These are phyloP conservation scores for Stichopus chloronotus DNA, from an alignment of 35 echinoderm and acorn worm species.

Conservation along the genomic window DNA sequence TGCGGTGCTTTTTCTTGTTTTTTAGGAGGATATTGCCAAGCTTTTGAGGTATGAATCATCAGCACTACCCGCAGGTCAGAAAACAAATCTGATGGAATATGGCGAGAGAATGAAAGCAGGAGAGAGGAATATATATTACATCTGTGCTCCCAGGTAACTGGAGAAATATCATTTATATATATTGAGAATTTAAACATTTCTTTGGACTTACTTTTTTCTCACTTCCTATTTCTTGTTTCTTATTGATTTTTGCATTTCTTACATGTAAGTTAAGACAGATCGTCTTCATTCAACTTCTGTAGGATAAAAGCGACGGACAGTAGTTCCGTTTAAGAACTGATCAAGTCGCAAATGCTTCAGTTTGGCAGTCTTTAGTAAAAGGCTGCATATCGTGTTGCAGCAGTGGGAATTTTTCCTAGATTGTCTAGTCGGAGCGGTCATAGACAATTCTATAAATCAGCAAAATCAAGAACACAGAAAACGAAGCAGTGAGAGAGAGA, in stretches of 20 bases:
- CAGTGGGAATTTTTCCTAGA: too few species aligned
- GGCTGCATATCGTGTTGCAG: too few species aligned
- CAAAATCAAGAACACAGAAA: too few species aligned
- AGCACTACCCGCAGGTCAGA: constrained; percentile 67
- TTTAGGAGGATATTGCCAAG: constrained; percentile 95
- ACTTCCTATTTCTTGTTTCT: neutral
- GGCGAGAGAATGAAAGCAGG: constrained; percentile 83
- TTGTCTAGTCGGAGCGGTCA: too few species aligned
- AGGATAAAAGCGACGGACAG: too few species aligned
- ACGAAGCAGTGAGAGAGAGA: too few species aligned
- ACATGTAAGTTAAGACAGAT: too few species aligned
- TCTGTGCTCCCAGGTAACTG: constrained; percentile 89
- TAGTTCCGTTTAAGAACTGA: too few species aligned
- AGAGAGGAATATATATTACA: constrained; percentile 91
- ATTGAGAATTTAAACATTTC: neutral
- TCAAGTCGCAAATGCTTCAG: too few species aligned
- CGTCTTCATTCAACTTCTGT: too few species aligned
- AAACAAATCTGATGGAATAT: constrained; percentile 80
- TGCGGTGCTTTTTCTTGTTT: neutral
- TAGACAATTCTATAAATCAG: too few species aligned
- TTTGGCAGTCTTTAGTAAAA: too few species aligned
- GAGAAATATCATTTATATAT: neutral
- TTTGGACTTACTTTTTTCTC: neutral
- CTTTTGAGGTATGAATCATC: constrained; percentile 90
- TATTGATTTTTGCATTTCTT: neutral